Base-by-base conservation (phyloP, 2,797 vertebrate genomes). In the Chromobotia macracanthus region DNA sequence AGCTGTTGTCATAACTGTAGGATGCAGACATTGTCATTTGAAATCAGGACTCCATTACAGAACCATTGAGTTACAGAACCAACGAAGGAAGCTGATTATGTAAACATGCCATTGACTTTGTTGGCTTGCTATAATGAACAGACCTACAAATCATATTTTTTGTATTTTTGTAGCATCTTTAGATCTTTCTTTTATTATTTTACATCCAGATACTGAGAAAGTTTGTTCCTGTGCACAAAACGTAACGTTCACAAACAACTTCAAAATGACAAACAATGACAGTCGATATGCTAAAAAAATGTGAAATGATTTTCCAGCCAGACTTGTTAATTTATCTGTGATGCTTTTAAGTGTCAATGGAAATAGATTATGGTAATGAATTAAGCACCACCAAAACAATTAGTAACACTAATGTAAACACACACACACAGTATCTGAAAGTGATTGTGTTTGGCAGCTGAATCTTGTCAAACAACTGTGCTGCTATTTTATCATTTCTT, bases 401-500 rank as follows among this genome's bases (percentile, higher is more conserved):
- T 66, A 15, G 19, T 65, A 28, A 51, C 50, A 51, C 2, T 0
- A 10, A 67, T 46, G 35, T 11, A 44, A 66, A 73, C 41, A 71
- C 41, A 51, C 25, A 19, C 15, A 69, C 53, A 72, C 63, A 16
- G 9, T 38, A 51, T 38, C 41, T 50, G 41, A 3, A 63, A 19
- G 50, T 65, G 56, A 6, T 10, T 5, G 41, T 48, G 69, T 31
- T n/a, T 60, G 23, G 16, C 19, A 65, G 58, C 16, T 72, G 31
- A 44, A 12, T 41, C 21, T 25, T 60, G 41, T 46, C 23, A 77
- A 35, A 68, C 55, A 50, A 41, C 25, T 77, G 41, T 21, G 28
- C n/a, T 71, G 15, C 71, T 72, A 56, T 58, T 28, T 58, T 28
- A 18, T 11, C 19, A 56, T 71, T 31, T 72, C 16, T 64, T 18